A percentile compares a stretch with the other conserved stretches of the same genome.
phyloP scores from a whole-genome alignment of 2,888 invertebrate genomes.

The Drosophila incognita region DNA sequence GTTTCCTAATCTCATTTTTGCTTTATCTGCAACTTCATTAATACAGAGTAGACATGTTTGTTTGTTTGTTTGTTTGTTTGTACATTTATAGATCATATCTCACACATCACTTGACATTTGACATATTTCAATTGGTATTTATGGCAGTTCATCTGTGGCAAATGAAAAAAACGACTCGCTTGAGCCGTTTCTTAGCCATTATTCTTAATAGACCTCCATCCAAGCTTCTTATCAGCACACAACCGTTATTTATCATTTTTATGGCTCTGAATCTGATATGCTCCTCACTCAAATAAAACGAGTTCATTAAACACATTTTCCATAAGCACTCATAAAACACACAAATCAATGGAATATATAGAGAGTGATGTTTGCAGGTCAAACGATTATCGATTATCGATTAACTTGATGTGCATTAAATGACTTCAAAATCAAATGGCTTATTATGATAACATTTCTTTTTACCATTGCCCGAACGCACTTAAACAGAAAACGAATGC shows the following conservation, averaged over 20 bases:
- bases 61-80: neutral
- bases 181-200: conserved; percentile 7
- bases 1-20: conserved; percentile 13
- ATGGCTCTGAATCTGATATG: conserved; percentile 22
- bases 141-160: conserved; percentile 13
- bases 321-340: conserved; percentile 25
- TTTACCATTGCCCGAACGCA: neutral
- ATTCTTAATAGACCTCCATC: neutral
- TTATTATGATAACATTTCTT: neutral
- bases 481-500: neutral
- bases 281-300: conserved; percentile 18
- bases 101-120: conserved; percentile 29
- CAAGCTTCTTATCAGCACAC: conserved; percentile 25
- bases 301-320: conserved; percentile 52
- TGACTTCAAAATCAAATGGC: neutral
- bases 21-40: conserved; percentile 28
- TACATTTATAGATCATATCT: conserved; percentile 34
- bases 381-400: neutral
- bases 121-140: conserved; percentile 33
- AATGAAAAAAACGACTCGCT: neutral
- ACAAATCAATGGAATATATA: conserved; percentile 9
- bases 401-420: neutral
- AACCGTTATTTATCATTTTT: conserved; percentile 19
- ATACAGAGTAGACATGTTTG: neutral
- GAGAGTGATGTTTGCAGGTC: neutral